Evolutionary conservation across 2,888 invertebrate species (phyloP).

Genomic region (Microchrysa polita): DNA sequence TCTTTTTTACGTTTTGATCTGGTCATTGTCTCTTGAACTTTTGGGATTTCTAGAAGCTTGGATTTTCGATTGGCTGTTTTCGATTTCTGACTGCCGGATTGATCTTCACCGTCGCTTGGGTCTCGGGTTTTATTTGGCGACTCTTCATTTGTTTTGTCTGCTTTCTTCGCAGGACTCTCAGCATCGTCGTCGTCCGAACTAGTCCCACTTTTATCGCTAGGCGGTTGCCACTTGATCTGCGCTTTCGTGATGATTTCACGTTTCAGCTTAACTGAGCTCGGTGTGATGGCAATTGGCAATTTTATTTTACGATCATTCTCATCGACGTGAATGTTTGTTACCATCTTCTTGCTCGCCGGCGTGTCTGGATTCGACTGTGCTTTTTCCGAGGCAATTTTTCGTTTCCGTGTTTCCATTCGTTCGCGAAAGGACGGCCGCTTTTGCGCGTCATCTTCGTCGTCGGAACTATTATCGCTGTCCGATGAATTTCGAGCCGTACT

Average conservation of each 20-base stretch:
- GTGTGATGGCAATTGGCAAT: conserved; percentile 33
- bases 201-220: conserved; percentile 44
- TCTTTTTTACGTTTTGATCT: conserved; percentile 62
- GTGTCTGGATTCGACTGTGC: conserved; percentile 28
- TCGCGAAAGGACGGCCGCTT: conserved; percentile 43
- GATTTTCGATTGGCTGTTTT: conserved; percentile 17
- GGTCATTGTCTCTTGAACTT: conserved; percentile 61
- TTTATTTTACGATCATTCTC: conserved; percentile 19
- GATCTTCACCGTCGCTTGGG: conserved; percentile 1
- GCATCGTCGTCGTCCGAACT: conserved; percentile 40
- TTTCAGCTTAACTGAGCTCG: conserved; percentile 30
- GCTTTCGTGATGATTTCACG: conserved; percentile 47
- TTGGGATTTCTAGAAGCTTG: background rate
- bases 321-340: background rate
- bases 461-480: conserved; percentile 45
- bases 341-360: conserved; percentile 7
- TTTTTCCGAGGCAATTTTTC: conserved; percentile 40
- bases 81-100: conserved; percentile 18
- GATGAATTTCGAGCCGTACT: conserved; percentile 30
- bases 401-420: conserved; percentile 43
- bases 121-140: background rate
- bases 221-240: conserved; percentile 44
- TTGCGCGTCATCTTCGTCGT: conserved; percentile 37
- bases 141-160: background rate
- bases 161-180: conserved; percentile 12